A percentile compares a stretch with the other conserved stretches of the same genome.
Conservation (phyloP, 2,113 vertebrate genomes). For the Pelmatolapia mariae region DNA sequence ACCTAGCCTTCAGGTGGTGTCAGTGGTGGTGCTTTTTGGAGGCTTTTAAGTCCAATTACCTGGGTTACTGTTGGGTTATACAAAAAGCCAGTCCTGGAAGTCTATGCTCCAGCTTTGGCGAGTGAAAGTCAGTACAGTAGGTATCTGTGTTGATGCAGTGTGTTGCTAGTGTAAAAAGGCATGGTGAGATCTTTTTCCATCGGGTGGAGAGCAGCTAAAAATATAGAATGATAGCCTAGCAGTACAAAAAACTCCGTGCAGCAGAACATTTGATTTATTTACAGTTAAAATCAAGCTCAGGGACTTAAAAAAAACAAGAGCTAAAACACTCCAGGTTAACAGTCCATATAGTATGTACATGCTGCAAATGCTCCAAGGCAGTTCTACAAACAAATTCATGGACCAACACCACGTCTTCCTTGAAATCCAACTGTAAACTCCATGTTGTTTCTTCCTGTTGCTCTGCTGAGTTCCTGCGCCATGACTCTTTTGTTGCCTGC, state of each 20-base stretch:
- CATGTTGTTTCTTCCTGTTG: neutral
- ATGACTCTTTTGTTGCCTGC: neutral
- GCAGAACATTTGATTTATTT: neutral
- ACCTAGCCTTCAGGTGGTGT: neutral
- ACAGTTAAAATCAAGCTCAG: neutral
- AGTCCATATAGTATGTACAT: neutral
- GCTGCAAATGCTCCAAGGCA: neutral
- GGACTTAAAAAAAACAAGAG: neutral
- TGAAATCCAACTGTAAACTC: neutral
- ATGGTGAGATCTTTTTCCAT: neutral
- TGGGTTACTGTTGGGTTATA: neutral
- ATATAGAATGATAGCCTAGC: neutral
- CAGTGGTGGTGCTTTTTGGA: neutral
- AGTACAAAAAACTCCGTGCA: accelerated
- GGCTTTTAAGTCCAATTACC: neutral
- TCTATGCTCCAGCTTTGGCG: neutral
- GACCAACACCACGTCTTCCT: neutral
- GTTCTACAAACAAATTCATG: neutral
- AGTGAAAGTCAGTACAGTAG: neutral
- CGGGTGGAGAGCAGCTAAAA: accelerated
- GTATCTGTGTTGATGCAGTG: neutral
- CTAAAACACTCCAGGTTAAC: accelerated
- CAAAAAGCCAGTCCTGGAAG: neutral
- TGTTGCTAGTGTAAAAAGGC: neutral
- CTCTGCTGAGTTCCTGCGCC: neutral